These are phyloP conservation scores for Microcaecilia unicolor DNA, from an alignment of 2,797 vertebrate species.

Conservation along the genomic window DNA sequence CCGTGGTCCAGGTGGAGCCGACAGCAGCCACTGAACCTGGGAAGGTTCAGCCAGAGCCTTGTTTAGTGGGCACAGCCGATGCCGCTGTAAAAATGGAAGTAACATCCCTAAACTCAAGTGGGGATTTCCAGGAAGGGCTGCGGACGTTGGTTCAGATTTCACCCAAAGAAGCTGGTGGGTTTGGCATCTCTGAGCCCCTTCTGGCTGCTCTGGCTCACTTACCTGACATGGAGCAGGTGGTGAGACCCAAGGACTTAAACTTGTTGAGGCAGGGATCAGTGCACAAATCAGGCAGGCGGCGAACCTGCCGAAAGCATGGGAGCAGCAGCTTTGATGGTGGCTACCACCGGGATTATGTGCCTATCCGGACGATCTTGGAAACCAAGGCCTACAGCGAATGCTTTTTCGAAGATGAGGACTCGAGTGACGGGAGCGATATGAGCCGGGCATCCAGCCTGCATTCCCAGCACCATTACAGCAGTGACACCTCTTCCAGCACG, in stretches of 20 bases:
- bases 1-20: constrained; percentile 26
- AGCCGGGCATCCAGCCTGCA: constrained; percentile 77
- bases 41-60: too few relatives aligned
- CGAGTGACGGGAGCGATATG: constrained; percentile 66
- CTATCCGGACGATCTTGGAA: constrained; percentile 65
- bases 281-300: constrained; percentile 64
- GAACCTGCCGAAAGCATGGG: constrained; percentile 61
- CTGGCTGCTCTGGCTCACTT: constrained; percentile 58
- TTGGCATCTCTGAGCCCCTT: constrained; percentile 63
- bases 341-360: constrained; percentile 69
- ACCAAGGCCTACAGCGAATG: constrained; percentile 71
- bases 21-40: too few relatives aligned
- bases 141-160: constrained; percentile 62
- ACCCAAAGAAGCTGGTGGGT: constrained; percentile 56
- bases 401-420: constrained; percentile 76
- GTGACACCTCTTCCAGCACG: constrained; percentile 74
- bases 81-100: too few relatives aligned
- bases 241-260: constrained; percentile 80
- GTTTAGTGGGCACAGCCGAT: too few relatives aligned
- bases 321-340: constrained; percentile 66
- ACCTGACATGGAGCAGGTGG: constrained; percentile 70
- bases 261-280: constrained; percentile 62
- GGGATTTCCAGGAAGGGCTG: too few relatives aligned
- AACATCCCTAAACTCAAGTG: too few relatives aligned
- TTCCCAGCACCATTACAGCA: constrained; percentile 74